A percentile compares a stretch with the other conserved stretches of the same genome.
phyloP scores from a whole-genome alignment of 1,140 invertebrate genomes.

The Mizuhopecten yessoensis region DNA sequence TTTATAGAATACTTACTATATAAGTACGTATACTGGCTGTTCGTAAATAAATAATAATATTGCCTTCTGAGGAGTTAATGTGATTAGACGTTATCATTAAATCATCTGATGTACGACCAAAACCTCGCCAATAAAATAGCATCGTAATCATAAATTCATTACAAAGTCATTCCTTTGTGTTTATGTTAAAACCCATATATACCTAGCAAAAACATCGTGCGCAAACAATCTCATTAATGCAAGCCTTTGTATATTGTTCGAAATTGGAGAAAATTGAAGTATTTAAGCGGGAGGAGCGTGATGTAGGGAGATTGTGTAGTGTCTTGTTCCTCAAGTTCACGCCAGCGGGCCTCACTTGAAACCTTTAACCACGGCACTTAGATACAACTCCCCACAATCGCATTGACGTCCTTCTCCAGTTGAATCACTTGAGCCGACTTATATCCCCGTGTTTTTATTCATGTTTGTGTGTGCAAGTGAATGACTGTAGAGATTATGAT shows the following conservation, averaged over 20 bases:
- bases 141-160: neutral
- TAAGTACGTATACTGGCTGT: too few species aligned
- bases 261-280: conserved; percentile 35
- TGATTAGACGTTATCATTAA: too few species aligned
- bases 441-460: conserved; percentile 36
- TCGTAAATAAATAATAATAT: too few species aligned
- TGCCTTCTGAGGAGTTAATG: too few species aligned
- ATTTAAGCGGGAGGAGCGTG: conserved; percentile 6
- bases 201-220: neutral
- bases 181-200: neutral
- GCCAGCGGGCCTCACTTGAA: conserved; percentile 18
- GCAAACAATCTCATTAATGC: conserved; percentile 24
- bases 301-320: neutral
- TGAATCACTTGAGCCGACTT: conserved; percentile 10
- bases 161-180: neutral
- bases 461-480: conserved; percentile 17
- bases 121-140: too few species aligned
- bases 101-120: too few species aligned
- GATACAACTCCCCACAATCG: neutral
- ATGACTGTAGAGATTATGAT: neutral
- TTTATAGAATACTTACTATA: too few species aligned
- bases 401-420: neutral
- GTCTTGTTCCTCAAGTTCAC: conserved; percentile 32
- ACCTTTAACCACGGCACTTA: neutral
- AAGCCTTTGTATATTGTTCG: conserved; percentile 38